A percentile compares a stretch with the other conserved stretches of the same genome.
phyloP scores from a whole-genome alignment of 2,888 invertebrate species.

The Scaptomyza flava region DNA sequence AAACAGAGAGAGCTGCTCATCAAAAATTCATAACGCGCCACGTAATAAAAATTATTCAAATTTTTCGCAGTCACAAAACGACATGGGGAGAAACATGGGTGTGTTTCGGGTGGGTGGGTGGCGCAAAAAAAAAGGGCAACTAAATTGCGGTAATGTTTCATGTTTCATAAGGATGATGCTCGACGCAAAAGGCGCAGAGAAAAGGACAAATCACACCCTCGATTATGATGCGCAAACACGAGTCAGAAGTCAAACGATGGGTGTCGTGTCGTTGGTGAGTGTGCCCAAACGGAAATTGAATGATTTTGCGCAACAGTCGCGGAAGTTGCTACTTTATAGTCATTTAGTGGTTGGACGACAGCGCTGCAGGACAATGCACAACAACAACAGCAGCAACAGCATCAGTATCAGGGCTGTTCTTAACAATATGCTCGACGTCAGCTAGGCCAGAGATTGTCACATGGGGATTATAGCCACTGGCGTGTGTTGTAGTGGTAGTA shows the following conservation, averaged over 20 bases:
- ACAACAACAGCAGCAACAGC: slow-evolving; percentile 9
- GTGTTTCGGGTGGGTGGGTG: slow-evolving; percentile 34
- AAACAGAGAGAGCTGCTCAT: slow-evolving; percentile 57
- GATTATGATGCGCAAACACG: slow-evolving; percentile 67
- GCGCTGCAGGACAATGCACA: slow-evolving; percentile 59
- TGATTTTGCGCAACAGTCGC: slow-evolving; percentile 83
- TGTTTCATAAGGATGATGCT: slow-evolving; percentile 69
- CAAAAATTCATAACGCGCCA: slow-evolving; percentile 82
- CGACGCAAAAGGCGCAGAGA: slow-evolving; percentile 53
- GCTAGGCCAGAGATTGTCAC: slow-evolving; percentile 37
- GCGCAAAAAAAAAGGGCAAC: slow-evolving; percentile 44
- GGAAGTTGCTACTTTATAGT: slow-evolving; percentile 83
- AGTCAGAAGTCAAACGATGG: slow-evolving; percentile 16
- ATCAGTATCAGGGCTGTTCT: slow-evolving; percentile 34
- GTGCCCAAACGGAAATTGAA: slow-evolving; percentile 82
- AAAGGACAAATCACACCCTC: slow-evolving; percentile 82
- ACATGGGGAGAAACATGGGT: slow-evolving; percentile 14
- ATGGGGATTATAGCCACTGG: slow-evolving; percentile 56
- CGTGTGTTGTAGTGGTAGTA: background rate
- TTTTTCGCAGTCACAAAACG: slow-evolving; percentile 67
- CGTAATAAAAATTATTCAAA: slow-evolving; percentile 83
- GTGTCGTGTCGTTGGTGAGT: slow-evolving; percentile 23
- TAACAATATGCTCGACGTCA: slow-evolving; percentile 46
- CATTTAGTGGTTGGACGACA: slow-evolving; percentile 82
- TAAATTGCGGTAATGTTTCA: slow-evolving; percentile 80